phyloP scores from a whole-genome alignment of 2,113 vertebrate species.

The Eidolon helvum region DNA sequence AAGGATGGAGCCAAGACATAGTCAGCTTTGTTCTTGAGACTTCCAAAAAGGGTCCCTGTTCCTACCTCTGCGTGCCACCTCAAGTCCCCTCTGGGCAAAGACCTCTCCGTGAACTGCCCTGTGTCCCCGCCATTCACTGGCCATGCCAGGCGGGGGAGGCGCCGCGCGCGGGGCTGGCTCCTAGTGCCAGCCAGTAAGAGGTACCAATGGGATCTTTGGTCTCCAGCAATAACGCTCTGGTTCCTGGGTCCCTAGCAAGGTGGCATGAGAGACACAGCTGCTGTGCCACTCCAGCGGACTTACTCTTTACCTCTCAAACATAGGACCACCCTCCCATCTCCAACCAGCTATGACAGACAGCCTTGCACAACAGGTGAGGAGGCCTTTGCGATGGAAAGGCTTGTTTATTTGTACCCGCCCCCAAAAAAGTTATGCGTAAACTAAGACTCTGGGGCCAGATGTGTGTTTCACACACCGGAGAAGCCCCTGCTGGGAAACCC shows the following conservation, averaged over 20 bases:
- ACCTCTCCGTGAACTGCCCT: too few relatives aligned
- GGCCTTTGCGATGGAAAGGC: background rate
- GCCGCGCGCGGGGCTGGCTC: too few relatives aligned
- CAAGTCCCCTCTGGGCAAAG: background rate
- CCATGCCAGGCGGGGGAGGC: rapidly evolving
- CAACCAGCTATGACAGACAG: background rate
- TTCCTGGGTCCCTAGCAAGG: background rate
- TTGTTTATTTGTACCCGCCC: background rate
- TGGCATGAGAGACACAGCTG: background rate
- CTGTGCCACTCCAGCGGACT: background rate
- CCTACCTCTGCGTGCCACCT: too few relatives aligned
- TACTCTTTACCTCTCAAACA: background rate
- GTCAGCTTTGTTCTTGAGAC: background rate
- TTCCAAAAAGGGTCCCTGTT: background rate
- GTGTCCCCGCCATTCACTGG: background rate
- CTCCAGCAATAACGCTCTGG: background rate
- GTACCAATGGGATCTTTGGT: background rate
- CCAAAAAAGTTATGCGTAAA: background rate
- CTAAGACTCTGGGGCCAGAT: background rate
- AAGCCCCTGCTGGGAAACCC: background rate
- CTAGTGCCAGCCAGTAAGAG: too few relatives aligned
- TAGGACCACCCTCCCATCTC: background rate
- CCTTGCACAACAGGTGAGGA: background rate
- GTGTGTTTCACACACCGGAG: background rate
- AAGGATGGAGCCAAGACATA: background rate